Evolutionary conservation across 2,113 vertebrate genomes (phyloP).

Genomic region (Poecilia latipinna): DNA sequence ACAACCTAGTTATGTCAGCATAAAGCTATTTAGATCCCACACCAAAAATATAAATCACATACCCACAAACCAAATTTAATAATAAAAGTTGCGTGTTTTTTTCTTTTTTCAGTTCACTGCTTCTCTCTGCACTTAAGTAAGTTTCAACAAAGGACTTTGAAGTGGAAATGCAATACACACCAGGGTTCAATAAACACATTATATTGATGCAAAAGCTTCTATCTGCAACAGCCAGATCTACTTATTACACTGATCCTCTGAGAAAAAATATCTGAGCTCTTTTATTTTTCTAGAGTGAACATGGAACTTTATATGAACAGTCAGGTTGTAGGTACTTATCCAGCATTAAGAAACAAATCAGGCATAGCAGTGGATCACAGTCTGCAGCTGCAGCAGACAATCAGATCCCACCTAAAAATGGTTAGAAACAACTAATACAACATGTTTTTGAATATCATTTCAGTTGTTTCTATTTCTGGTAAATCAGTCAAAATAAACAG

Average conservation of each 20-base stretch:
- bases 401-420: not conserved
- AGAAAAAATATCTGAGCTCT: not conserved
- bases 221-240: not conserved
- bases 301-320: not conserved
- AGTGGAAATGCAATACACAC: not conserved
- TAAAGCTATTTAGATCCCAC: slow-evolving; percentile 18
- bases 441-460: not conserved
- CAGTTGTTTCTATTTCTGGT: not conserved
- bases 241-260: not conserved
- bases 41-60: slow-evolving; percentile 49
- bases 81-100: slow-evolving; percentile 16
- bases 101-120: not conserved
- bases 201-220: not conserved
- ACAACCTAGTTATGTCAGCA: slow-evolving; percentile 32
- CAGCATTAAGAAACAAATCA: not conserved
- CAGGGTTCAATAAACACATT: slow-evolving; percentile 5
- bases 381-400: not conserved
- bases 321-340: not conserved
- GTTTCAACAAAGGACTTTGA: not conserved
- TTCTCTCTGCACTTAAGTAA: not conserved
- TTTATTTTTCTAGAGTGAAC: not conserved
- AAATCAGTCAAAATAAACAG: not conserved
- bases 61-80: slow-evolving; percentile 47
- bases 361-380: too few species aligned
- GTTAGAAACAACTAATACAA: slow-evolving; percentile 8